A percentile compares a stretch with the other conserved stretches of the same genome.
phyloP scores from a whole-genome alignment of 1,140 invertebrate species.

The Bicyclus anynana region DNA sequence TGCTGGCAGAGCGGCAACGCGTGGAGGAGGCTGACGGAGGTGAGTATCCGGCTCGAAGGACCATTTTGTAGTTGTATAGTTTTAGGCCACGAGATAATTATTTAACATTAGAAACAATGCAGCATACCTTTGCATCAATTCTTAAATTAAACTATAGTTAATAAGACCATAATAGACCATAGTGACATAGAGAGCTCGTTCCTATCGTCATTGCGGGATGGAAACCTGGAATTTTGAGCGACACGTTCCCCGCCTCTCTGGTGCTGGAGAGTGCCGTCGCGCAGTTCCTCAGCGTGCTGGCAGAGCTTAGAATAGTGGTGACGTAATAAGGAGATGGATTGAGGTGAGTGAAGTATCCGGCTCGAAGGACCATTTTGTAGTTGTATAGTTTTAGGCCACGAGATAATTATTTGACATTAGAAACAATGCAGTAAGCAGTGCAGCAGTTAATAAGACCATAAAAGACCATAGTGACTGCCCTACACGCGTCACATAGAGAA shows the following conservation, averaged over 20 bases:
- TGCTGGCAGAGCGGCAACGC: constrained; percentile 24
- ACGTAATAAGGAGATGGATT: constrained; percentile 11
- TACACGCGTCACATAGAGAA: no score
- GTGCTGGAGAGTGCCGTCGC: background rate
- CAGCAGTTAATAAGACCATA: no score
- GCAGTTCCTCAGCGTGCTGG: constrained; percentile 20
- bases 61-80: no score
- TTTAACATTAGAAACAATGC: no score
- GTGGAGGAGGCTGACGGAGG: constrained; percentile 21
- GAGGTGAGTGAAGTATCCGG: constrained; percentile 23
- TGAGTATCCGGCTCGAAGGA: constrained; percentile 4
- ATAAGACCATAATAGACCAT: no score
- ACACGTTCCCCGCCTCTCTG: background rate
- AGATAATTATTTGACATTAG: no score
- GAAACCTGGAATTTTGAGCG: constrained; percentile 40
- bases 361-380: background rate
- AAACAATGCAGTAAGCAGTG: no score
- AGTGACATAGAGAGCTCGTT: constrained; percentile 43
- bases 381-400: no score
- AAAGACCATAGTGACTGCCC: no score
- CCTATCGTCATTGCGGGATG: constrained; percentile 24
- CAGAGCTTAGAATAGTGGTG: constrained; percentile 17
- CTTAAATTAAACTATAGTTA: no score
- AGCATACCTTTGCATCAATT: no score
- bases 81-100: no score